Evolutionary conservation across 2,113 vertebrate species (phyloP).

Genomic region (Rhombomys opimus): DNA sequence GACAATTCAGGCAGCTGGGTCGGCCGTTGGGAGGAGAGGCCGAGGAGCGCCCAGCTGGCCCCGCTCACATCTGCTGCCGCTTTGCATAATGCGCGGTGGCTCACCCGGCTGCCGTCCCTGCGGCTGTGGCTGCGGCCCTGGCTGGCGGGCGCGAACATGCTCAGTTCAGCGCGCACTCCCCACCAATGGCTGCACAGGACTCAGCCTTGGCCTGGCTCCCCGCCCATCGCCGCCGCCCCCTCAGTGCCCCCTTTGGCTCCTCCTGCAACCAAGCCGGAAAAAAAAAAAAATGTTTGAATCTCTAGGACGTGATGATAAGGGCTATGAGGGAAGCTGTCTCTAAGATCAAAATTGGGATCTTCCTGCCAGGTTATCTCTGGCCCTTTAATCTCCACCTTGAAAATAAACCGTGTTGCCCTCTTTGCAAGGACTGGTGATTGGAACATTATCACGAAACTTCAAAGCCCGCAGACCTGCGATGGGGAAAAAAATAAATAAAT

Average conservation of each 20-base stretch:
- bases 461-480: conserved; percentile 13
- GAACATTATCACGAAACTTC: conserved; percentile 28
- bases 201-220: conserved; percentile 33
- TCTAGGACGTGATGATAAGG: conserved; percentile 79
- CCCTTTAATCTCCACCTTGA: conserved; percentile 87
- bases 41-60: conserved; percentile 81
- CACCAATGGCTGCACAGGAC: conserved; percentile 85
- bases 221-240: conserved; percentile 34
- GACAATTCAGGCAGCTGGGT: conserved; percentile 84
- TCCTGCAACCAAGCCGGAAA: conserved; percentile 67
- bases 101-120: conserved; percentile 80
- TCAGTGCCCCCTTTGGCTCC: conserved; percentile 72
- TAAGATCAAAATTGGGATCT: not conserved
- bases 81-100: conserved; percentile 73
- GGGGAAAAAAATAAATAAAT: conserved; percentile 1
- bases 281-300: conserved; percentile 80
- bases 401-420: conserved; percentile 86
- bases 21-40: conserved; percentile 85
- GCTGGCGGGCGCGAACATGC: conserved; percentile 89
- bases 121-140: conserved; percentile 77
- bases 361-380: conserved; percentile 79
- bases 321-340: not conserved
- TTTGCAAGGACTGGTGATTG: not conserved
- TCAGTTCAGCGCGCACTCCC: conserved; percentile 87
- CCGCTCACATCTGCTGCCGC: conserved; percentile 88